Percentiles rank a stretch among this genome's conserved stretches.
Conservation (phyloP, 2,888 invertebrate genomes). For the Aphrophora alni region DNA sequence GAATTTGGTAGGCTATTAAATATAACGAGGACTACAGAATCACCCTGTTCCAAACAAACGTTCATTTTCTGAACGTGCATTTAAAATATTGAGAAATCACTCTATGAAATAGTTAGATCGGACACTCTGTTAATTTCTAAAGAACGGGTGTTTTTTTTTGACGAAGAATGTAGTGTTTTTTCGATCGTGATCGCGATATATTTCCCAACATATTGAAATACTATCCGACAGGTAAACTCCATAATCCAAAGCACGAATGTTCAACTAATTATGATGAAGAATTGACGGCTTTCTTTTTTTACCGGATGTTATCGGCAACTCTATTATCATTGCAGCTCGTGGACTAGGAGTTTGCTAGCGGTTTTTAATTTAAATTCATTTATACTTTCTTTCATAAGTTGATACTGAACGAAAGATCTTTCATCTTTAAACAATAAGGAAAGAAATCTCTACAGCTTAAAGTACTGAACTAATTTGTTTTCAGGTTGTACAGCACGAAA, state of each 20-base stretch:
- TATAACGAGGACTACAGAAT: too few relatives aligned
- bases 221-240: slow-evolving; percentile 98
- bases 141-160: slow-evolving; percentile 98
- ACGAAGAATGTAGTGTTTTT: slow-evolving; percentile 98
- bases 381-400: too few relatives aligned
- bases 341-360: too few relatives aligned
- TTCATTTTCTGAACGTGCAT: slow-evolving; percentile 95
- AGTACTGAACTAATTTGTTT: too few relatives aligned
- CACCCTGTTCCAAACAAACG: too few relatives aligned
- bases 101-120: slow-evolving; percentile 97
- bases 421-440: too few relatives aligned
- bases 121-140: slow-evolving; percentile 97
- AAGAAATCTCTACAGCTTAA: too few relatives aligned
- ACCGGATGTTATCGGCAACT: slow-evolving; percentile 97
- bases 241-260: slow-evolving; percentile 99
- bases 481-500: too few relatives aligned
- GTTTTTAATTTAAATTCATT: too few relatives aligned
- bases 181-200: slow-evolving; percentile 98
- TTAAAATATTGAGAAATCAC: slow-evolving; percentile 99
- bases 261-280: slow-evolving; percentile 99
- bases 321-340: too few relatives aligned
- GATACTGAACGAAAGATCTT: too few relatives aligned
- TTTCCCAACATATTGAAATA: slow-evolving; percentile 99
- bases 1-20: slow-evolving; percentile 96
- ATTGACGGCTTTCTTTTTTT: slow-evolving; percentile 97